Base-by-base conservation (phyloP, 2,113 vertebrate genomes). In the Neotoma lepida region DNA sequence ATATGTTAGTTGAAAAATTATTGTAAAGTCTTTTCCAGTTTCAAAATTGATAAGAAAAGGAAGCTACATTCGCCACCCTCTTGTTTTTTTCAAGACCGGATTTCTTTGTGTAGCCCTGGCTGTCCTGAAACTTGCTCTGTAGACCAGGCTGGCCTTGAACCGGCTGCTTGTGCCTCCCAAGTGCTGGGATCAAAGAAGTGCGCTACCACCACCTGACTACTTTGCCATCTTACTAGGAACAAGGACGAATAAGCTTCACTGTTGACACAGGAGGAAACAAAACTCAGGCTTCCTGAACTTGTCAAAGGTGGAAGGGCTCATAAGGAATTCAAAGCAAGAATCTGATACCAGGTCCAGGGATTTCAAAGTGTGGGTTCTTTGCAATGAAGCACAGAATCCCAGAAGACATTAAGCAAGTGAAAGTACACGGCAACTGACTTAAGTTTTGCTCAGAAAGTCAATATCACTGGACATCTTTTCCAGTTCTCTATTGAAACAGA, bases 281-380 rank as follows among this genome's bases (percentile, higher is more conserved):
- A 94, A 61, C 6, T 86, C 18, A 39, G 46, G 35, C 68, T 22
- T 89, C 87, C 22, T 28, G 63, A 76, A 61, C 73, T 86, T 86
- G 46, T 66, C 26, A 49, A 86, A 28, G 15, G n/a, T 66, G 18
- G 13, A 89, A 86, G 4, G 51, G 51, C 46, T 80, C 35, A 58
- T 41, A 92, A 39, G 12, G 46, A 46, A 89, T 44, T 54, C 71
- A 80, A 90, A 64, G 44, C 44, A 76, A 70, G 9, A 17, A 14
- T 24, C 12, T 71, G 66, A 58, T 10, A 64, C n/a, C 33, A 66
- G 46, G 44, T 41, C 28, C 8, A 12, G 6, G 54, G 46, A 71
- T 84, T 92, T 90, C 80, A 94, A 82, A 94, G 63, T 7, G 51
- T 86, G 24, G 24, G 44, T 78, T 92, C 64, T 95, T 93, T 33